Percentiles rank a stretch among this genome's conserved stretches.
phyloP scores from a whole-genome alignment of 2,888 invertebrate genomes.

The Thymelicus lineola region DNA sequence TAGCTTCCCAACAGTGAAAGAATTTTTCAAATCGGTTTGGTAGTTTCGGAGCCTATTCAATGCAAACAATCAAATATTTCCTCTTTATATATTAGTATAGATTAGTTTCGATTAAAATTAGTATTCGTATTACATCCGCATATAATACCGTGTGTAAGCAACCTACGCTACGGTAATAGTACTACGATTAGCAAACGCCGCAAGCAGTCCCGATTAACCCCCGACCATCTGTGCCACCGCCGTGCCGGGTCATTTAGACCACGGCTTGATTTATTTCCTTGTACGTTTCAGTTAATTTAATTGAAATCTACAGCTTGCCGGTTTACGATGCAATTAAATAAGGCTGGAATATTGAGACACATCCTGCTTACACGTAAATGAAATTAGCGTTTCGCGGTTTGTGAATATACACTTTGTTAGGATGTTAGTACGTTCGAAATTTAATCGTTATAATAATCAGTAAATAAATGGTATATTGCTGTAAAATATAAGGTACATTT shows the following conservation, averaged over 20 bases:
- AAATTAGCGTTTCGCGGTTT: neutral
- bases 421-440: neutral
- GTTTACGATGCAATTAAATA: constrained; percentile 19
- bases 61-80: too few relatives aligned
- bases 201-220: constrained; percentile 50
- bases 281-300: constrained; percentile 36
- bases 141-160: neutral
- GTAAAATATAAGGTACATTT: neutral
- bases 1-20: too few relatives aligned
- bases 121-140: too few relatives aligned
- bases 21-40: too few relatives aligned
- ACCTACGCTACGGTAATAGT: constrained; percentile 51
- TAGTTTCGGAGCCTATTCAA: too few relatives aligned
- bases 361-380: neutral
- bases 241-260: constrained; percentile 40
- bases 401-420: neutral
- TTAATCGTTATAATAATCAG: neutral
- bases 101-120: too few relatives aligned
- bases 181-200: constrained; percentile 55
- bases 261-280: constrained; percentile 39
- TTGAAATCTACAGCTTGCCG: constrained; percentile 21
- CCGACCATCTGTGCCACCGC: constrained; percentile 44
- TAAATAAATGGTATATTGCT: neutral
- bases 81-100: too few relatives aligned
- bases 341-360: constrained; percentile 6